Percentiles rank a stretch among this genome's conserved stretches.
Conservation (phyloP, 2,888 invertebrate genomes). For the Prenolepis imparis region DNA sequence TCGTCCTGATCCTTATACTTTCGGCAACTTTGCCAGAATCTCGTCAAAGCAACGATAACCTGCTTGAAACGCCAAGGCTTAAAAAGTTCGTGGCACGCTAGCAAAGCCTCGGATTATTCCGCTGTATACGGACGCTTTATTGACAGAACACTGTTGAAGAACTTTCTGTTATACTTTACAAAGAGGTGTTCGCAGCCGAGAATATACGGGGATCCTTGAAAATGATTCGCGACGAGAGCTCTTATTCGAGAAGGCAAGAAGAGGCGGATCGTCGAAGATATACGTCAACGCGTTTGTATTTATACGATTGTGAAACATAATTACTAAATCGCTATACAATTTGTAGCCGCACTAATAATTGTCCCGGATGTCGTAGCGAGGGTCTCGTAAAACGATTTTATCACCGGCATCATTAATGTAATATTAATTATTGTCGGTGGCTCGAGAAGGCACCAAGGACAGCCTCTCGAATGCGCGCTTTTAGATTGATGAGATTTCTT, state of each 20-base stretch:
- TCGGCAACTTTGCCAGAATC: conserved; percentile 9
- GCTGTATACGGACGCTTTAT: conserved; percentile 34
- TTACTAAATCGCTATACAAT: conserved; percentile 32
- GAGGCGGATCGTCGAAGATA: not conserved
- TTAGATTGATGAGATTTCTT: conserved; percentile 22
- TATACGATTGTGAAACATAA: conserved; percentile 1
- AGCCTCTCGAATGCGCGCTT: not conserved
- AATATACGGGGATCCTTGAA: not conserved
- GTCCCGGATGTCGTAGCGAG: not conserved
- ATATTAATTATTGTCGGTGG: not conserved
- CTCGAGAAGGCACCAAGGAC: conserved; percentile 10
- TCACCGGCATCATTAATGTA: conserved; percentile 13
- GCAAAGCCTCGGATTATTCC: conserved; percentile 26
- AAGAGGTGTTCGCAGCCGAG: not conserved
- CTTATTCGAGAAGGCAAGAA: not conserved
- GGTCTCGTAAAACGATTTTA: conserved; percentile 41
- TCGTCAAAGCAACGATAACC: conserved; percentile 6
- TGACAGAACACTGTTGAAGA: not conserved
- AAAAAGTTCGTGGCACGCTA: conserved; percentile 28
- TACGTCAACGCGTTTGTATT: not conserved
- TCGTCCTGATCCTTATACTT: not conserved
- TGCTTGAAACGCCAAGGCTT: conserved; percentile 3
- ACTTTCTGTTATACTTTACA: conserved; percentile 37
- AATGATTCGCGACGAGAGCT: not conserved
- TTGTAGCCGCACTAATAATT: conserved; percentile 22